phyloP scores from a whole-genome alignment of 2,888 invertebrate genomes.

The Sicus ferrugineus region DNA sequence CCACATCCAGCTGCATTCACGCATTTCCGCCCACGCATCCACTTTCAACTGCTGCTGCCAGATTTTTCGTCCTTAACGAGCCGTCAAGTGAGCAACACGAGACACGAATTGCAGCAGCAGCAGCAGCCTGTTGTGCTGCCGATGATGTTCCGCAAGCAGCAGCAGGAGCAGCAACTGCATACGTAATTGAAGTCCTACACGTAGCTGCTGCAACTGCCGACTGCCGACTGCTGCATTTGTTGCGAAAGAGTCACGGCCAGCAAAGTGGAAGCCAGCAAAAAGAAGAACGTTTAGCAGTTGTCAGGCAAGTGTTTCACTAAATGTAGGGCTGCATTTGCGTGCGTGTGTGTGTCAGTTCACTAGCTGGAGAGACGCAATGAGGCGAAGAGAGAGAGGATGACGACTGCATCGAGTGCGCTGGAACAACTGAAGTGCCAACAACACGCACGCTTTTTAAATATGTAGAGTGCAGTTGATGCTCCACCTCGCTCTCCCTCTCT shows the following conservation, averaged over 20 bases:
- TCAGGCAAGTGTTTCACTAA: neutral
- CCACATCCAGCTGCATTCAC: neutral
- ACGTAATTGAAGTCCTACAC: neutral
- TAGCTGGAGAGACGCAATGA: neutral
- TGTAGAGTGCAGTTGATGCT: slow-evolving; percentile 1
- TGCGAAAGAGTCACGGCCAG: neutral
- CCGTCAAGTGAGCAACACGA: neutral
- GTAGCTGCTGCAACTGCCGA: neutral
- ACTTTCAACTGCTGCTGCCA: neutral
- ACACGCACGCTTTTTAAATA: neutral
- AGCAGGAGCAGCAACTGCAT: neutral
- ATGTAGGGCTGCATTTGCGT: neutral
- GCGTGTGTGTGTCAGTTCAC: neutral
- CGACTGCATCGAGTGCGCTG: neutral
- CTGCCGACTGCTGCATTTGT: neutral
- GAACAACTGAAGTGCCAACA: neutral
- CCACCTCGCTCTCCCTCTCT: neutral
- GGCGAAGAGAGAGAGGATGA: neutral
- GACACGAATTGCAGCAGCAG: neutral
- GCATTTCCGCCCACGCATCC: neutral
- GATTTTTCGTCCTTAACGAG: neutral
- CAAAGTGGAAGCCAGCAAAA: neutral
- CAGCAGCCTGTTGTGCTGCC: too few species aligned
- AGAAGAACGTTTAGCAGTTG: neutral
- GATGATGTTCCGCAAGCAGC: too few species aligned